phyloP scores from a whole-genome alignment of 2,888 invertebrate species.

The Apotomis betuletana region DNA sequence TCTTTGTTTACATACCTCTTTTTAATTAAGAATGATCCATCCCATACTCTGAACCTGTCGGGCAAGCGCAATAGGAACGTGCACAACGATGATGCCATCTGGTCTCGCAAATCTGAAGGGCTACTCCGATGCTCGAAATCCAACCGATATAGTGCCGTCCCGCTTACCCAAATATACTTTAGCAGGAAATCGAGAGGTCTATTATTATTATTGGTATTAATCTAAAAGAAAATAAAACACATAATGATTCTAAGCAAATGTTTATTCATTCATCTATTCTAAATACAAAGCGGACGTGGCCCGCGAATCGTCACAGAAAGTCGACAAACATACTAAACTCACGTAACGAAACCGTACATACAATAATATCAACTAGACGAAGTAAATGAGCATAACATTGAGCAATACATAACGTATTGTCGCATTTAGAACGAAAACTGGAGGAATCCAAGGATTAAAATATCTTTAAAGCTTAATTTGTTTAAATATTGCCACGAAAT shows the following conservation, averaged over 20 bases:
- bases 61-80: too few relatives aligned
- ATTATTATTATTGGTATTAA: too few relatives aligned
- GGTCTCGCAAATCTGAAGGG: too few relatives aligned
- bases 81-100: too few relatives aligned
- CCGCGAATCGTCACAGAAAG: constrained; percentile 68
- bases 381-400: constrained; percentile 75
- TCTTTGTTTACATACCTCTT: too few relatives aligned
- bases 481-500: constrained; percentile 66
- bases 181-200: too few relatives aligned
- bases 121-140: too few relatives aligned
- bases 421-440: constrained; percentile 57
- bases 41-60: too few relatives aligned
- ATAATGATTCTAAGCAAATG: constrained; percentile 74
- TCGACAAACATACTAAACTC: constrained; percentile 53
- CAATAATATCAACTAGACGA: constrained; percentile 57
- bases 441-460: constrained; percentile 63
- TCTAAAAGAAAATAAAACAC: constrained; percentile 52
- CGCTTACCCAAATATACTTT: too few relatives aligned
- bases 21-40: too few relatives aligned
- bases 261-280: constrained; percentile 78
- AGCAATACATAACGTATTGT: constrained; percentile 79
- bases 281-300: constrained; percentile 67
- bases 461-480: constrained; percentile 65
- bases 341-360: constrained; percentile 48
- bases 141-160: too few relatives aligned